Conservation (phyloP, 2,888 invertebrate species). For the Ochropleura plecta region DNA sequence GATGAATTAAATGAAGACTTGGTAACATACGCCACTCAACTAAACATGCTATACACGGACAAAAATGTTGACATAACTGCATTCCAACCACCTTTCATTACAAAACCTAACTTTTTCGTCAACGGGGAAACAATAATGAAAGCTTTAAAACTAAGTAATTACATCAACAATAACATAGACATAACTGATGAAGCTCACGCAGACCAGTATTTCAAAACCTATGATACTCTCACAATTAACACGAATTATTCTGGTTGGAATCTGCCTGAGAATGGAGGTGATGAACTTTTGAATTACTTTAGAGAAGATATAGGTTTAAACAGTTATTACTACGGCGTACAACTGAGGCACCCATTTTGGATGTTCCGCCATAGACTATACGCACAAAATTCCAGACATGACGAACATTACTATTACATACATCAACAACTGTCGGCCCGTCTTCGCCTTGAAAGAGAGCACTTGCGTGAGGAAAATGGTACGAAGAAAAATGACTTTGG, state of each 20-base stretch:
- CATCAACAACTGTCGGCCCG: conserved; percentile 84
- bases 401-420: conserved; percentile 82
- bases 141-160: conserved; percentile 78
- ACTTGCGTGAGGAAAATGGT: conserved; percentile 68
- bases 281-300: conserved; percentile 91
- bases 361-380: conserved; percentile 87
- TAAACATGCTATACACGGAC: conserved; percentile 82
- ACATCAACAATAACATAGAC: conserved; percentile 64
- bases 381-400: conserved; percentile 78
- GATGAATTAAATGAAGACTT: conserved; percentile 87
- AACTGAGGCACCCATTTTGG: conserved; percentile 91
- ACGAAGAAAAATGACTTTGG: conserved; percentile 64
- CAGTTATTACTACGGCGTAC: conserved; percentile 90
- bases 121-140: conserved; percentile 83
- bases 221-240: conserved; percentile 77
- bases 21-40: conserved; percentile 84
- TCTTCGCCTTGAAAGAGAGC: conserved; percentile 80
- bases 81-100: conserved; percentile 85
- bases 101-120: conserved; percentile 84
- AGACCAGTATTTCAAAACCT: conserved; percentile 74
- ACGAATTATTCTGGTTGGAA: conserved; percentile 89
- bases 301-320: conserved; percentile 92
- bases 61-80: conserved; percentile 69
- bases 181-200: conserved; percentile 67
- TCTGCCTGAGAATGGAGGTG: conserved; percentile 83